Evolutionary conservation across 2,113 vertebrate species (phyloP).

Genomic region (Crotalus viridis): DNA sequence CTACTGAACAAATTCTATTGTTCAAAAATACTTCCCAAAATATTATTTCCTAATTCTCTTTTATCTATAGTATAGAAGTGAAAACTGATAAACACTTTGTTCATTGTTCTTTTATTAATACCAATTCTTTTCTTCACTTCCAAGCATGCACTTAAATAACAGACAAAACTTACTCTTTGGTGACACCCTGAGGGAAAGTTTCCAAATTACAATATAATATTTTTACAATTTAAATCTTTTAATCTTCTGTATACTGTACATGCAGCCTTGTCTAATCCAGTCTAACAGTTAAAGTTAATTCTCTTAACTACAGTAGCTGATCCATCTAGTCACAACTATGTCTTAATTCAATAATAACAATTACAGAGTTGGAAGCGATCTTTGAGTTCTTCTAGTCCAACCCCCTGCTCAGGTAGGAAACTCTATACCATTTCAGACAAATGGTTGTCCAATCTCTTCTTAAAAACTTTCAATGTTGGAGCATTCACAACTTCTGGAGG

Average conservation of each 20-base stretch:
- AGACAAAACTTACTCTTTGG: conserved; percentile 15
- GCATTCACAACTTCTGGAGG: too few species aligned
- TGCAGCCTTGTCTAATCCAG: background rate
- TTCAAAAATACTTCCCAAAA: background rate
- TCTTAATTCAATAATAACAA: background rate
- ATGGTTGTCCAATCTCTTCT: too few species aligned
- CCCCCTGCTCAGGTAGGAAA: too few species aligned
- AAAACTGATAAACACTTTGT: background rate
- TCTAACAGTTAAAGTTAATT: background rate
- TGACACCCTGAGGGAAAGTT: conserved; percentile 16
- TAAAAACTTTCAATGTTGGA: too few species aligned
- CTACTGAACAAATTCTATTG: background rate
- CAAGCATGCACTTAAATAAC: background rate
- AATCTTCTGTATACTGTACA: background rate
- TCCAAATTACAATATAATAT: background rate
- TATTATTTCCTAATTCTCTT: background rate
- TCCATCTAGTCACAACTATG: background rate
- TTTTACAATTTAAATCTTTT: background rate
- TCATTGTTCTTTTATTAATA: background rate
- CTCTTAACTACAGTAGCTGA: background rate
- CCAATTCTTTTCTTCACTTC: background rate
- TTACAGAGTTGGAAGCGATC: too few species aligned
- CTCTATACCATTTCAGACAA: too few species aligned
- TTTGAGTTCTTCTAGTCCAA: too few species aligned
- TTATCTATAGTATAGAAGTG: background rate